These are phyloP conservation scores for Ovis canadensis DNA, from an alignment of 2,113 vertebrate species.

Conservation along the genomic window DNA sequence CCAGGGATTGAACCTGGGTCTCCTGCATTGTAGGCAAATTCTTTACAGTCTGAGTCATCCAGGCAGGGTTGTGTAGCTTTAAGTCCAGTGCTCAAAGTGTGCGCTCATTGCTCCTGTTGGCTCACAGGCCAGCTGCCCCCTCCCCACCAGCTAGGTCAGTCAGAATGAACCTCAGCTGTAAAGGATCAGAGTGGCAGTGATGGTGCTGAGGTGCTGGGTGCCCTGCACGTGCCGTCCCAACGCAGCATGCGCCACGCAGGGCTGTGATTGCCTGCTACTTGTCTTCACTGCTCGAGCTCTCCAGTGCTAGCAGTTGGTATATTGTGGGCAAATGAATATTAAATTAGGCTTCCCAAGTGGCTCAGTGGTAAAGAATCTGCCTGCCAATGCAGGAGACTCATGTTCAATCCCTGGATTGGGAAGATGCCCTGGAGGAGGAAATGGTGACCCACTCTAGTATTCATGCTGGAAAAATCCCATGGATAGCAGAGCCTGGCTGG, in stretches of 20 bases:
- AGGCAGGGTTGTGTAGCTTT: background rate
- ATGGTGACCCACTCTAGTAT: background rate
- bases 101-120: too few species aligned
- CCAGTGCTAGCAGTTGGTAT: background rate
- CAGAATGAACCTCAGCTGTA: background rate
- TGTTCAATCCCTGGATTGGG: background rate
- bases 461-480: background rate
- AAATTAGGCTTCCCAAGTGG: background rate
- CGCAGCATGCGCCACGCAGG: fast-evolving
- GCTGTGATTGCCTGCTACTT: background rate
- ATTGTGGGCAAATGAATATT: background rate
- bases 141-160: background rate
- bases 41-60: background rate
- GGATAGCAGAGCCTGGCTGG: background rate
- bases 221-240: too few species aligned
- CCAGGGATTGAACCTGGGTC: background rate
- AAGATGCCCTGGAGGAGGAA: background rate
- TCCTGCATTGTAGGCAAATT: background rate
- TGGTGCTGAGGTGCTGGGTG: background rate
- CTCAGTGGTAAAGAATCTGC: background rate
- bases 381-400: background rate
- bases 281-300: background rate
- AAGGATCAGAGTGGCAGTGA: background rate
- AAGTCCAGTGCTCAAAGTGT: background rate
- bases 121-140: background rate